Percentiles rank a stretch among this genome's conserved stretches.
Conservation (phyloP, 2,113 vertebrate genomes). For the Ctenodactylus gundi region DNA sequence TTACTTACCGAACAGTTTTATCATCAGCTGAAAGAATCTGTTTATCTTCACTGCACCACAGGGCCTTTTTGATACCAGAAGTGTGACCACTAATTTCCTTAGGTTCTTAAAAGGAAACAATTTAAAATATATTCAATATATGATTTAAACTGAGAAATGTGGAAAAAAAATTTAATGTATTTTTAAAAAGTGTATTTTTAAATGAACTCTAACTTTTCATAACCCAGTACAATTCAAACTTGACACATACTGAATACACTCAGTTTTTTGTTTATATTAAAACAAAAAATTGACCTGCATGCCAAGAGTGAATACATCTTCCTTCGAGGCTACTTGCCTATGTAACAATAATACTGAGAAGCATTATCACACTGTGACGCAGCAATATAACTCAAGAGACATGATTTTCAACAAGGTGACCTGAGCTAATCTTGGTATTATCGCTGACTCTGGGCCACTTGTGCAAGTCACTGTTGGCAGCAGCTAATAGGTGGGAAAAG, state of each 20-base stretch:
- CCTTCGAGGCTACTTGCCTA: background rate
- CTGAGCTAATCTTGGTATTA: background rate
- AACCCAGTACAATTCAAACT: slow-evolving; percentile 2
- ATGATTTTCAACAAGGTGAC: background rate
- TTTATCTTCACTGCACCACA: slow-evolving; percentile 96
- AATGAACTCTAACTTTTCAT: background rate
- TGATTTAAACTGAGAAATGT: slow-evolving; percentile 8
- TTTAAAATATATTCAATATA: slow-evolving; percentile 29
- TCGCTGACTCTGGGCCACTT: background rate
- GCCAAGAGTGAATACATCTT: background rate
- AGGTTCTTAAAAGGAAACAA: slow-evolving; percentile 87
- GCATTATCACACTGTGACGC: background rate
- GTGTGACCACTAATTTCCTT: slow-evolving; percentile 94
- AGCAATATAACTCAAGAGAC: background rate
- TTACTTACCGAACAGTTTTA: slow-evolving; percentile 94
- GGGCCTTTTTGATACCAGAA: slow-evolving; percentile 96
- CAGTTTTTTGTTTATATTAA: background rate
- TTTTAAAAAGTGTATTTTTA: background rate
- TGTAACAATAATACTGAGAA: background rate
- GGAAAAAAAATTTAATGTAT: background rate
- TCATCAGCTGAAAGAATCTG: slow-evolving; percentile 98
- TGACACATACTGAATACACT: background rate
- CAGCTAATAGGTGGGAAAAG: background rate
- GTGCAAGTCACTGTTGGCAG: background rate
- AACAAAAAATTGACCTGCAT: background rate